phyloP scores from a whole-genome alignment of 2,113 vertebrate species.

The Chamaetylas fuelleborni region DNA sequence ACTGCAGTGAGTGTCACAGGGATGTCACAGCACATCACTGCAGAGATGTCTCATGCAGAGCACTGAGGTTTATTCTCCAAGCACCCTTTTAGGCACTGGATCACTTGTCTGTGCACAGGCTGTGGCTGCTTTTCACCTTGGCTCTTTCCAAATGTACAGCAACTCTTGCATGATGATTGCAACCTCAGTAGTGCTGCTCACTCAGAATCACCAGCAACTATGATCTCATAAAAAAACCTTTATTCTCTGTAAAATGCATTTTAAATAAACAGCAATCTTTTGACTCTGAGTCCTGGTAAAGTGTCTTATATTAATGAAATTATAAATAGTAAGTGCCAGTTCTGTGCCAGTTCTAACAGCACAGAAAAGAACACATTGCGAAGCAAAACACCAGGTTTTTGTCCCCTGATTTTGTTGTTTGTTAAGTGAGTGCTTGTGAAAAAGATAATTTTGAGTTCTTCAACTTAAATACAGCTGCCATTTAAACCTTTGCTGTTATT shows the following conservation, averaged over 20 bases:
- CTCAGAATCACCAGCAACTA: not conserved
- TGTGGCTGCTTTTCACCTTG: not conserved
- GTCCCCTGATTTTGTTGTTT: not conserved
- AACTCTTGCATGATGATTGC: not conserved
- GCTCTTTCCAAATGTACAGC: not conserved
- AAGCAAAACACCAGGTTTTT: conserved; percentile 15
- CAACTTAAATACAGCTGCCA: not conserved
- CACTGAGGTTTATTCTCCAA: not conserved
- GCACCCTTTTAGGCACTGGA: not conserved
- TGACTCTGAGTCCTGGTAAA: not conserved
- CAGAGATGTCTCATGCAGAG: not conserved
- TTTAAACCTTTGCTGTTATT: not conserved
- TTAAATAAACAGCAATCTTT: not conserved
- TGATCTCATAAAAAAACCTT: not conserved
- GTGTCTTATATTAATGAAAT: not conserved
- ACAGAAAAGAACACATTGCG: not conserved
- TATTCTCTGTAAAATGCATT: not conserved
- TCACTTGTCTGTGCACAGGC: not conserved
- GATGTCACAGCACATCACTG: not conserved
- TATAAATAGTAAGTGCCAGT: not conserved
- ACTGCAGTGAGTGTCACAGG: not conserved
- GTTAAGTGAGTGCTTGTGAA: not conserved
- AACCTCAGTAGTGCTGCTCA: not conserved
- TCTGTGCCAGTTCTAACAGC: not conserved
- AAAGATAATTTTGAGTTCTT: not conserved